These are phyloP conservation scores for Labroides dimidiatus DNA, from an alignment of 2,797 vertebrate genomes.

Conservation along the genomic window DNA sequence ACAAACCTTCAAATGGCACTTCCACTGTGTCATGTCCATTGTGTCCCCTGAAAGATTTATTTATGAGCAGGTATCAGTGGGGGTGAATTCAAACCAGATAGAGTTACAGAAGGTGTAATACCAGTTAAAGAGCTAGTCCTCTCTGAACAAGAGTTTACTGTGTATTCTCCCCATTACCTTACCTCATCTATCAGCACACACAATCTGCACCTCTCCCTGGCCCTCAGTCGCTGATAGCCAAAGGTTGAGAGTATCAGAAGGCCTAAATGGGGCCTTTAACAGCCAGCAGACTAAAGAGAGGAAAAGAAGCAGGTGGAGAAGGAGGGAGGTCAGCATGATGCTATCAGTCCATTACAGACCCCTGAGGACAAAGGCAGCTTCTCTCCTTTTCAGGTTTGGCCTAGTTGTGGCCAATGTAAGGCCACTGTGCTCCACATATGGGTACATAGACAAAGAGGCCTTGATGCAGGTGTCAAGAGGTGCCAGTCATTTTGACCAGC, in stretches of 20 bases:
- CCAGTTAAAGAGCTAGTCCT: constrained; percentile 33
- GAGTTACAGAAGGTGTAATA: constrained; percentile 46
- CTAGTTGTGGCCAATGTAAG: constrained; percentile 74
- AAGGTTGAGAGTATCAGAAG: constrained; percentile 72
- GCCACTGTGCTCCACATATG: constrained; percentile 58
- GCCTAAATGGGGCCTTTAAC: constrained; percentile 69
- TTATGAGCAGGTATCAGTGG: constrained; percentile 33
- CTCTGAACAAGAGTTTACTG: constrained; percentile 53
- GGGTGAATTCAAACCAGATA: constrained; percentile 35
- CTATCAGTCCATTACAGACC: constrained; percentile 83
- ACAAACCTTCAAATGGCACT: constrained; percentile 31
- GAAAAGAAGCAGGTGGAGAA: constrained; percentile 62
- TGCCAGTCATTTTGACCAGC: constrained; percentile 63
- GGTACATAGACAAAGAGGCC: constrained; percentile 67
- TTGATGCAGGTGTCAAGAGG: constrained; percentile 79
- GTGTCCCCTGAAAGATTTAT: constrained; percentile 34
- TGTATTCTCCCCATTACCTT: constrained; percentile 50
- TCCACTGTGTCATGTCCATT: constrained; percentile 27
- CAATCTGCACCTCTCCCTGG: constrained; percentile 53
- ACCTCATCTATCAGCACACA: constrained; percentile 54
- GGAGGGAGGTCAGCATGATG: constrained; percentile 75
- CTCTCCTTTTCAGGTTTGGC: constrained; percentile 74
- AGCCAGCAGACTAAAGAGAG: constrained; percentile 62
- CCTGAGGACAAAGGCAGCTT: constrained; percentile 73
- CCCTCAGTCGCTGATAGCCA: constrained; percentile 55